phyloP scores from a whole-genome alignment of 1,140 invertebrate species.

The Adelges cooleyi region DNA sequence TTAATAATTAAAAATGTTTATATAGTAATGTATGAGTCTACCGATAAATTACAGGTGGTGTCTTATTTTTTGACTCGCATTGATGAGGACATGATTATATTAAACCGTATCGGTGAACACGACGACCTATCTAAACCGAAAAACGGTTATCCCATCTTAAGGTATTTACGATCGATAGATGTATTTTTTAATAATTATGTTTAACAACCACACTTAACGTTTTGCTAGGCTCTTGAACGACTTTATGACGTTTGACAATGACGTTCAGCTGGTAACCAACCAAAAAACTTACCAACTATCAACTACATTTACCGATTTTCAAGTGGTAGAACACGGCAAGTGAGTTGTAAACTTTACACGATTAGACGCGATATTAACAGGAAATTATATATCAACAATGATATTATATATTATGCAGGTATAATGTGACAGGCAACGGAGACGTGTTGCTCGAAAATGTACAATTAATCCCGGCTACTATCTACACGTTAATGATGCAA shows the following conservation, averaged over 20 bases:
- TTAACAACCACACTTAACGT: too few species aligned
- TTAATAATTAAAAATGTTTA: not conserved
- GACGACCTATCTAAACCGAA: constrained; percentile 5
- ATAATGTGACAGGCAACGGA: not conserved
- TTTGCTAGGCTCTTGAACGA: too few species aligned
- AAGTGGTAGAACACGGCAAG: too few species aligned
- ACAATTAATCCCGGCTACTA: not conserved
- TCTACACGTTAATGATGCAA: not conserved
- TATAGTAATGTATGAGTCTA: too few species aligned
- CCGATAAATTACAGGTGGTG: not conserved
- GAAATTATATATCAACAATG: too few species aligned
- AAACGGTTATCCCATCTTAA: not conserved
- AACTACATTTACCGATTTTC: too few species aligned
- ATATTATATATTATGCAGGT: too few species aligned
- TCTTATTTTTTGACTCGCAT: not conserved
- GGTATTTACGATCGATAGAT: not conserved
- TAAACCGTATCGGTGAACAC: not conserved
- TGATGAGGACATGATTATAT: not conserved
- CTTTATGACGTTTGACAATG: too few species aligned
- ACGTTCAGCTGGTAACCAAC: too few species aligned
- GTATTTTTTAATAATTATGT: not conserved
- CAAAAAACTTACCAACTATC: too few species aligned
- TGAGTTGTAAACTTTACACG: too few species aligned
- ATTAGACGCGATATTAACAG: too few species aligned
- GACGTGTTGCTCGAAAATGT: not conserved